Evolutionary conservation across 2,888 invertebrate species (phyloP).

Genomic region (Scaptomyza reducta): DNA sequence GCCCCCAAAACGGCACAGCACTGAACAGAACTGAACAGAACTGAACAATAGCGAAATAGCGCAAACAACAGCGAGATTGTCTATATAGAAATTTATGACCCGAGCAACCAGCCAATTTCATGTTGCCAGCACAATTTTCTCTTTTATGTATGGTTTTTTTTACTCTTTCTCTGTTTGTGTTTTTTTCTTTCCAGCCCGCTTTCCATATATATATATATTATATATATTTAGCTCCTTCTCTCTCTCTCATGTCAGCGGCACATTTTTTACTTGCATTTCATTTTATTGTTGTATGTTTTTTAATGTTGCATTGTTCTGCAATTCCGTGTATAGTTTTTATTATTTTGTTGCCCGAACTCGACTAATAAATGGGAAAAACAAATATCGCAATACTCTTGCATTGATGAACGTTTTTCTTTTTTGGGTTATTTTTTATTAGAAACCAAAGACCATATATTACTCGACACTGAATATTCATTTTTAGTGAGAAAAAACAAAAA

Average conservation of each 20-base stretch:
- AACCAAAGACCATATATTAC: constrained; percentile 4
- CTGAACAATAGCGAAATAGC: constrained; percentile 28
- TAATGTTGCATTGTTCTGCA: constrained; percentile 54
- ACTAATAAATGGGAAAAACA: constrained; percentile 22
- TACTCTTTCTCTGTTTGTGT: constrained; percentile 1
- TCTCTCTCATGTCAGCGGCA: constrained; percentile 34
- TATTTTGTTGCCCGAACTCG: constrained; percentile 1
- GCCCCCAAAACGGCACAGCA: constrained; percentile 1
- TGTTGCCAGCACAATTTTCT: constrained; percentile 51
- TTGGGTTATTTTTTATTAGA: background rate
- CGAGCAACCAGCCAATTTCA: constrained; percentile 71
- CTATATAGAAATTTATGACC: constrained; percentile 69
- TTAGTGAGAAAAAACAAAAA: background rate
- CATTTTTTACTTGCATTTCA: constrained; percentile 53
- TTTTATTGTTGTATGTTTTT: constrained; percentile 48
- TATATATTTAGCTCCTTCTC: constrained; percentile 12
- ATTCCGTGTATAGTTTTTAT: constrained; percentile 3
- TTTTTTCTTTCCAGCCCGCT: constrained; percentile 21
- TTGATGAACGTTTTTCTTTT: background rate
- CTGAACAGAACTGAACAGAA: background rate
- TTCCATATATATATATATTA: constrained; percentile 6
- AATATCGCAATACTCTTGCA: constrained; percentile 32
- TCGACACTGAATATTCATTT: constrained; percentile 3
- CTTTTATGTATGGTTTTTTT: constrained; percentile 12
- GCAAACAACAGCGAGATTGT: constrained; percentile 53